These are phyloP conservation scores for Periophthalmus modestus DNA, from an alignment of 2,113 vertebrate genomes.

Conservation along the genomic window DNA sequence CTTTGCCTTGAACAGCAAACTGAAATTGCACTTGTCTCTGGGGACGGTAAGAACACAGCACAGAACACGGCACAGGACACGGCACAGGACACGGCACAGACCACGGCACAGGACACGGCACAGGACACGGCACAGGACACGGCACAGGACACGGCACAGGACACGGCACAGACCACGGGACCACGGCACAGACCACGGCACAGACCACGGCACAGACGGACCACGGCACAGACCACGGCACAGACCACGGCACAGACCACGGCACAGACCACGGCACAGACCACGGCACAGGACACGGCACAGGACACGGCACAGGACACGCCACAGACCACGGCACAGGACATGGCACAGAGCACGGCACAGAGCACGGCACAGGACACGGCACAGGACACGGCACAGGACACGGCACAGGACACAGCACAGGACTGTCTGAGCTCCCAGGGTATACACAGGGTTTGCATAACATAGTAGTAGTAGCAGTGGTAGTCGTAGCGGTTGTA, in stretches of 20 bases:
- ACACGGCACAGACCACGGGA: no score
- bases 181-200: conserved; percentile 1
- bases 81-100: background rate
- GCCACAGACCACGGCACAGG: no score
- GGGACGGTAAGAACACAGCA: conserved; percentile 1
- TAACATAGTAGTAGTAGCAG: no score
- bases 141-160: background rate
- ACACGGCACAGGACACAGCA: background rate
- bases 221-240: background rate
- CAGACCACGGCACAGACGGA: background rate
- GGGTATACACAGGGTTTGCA: background rate
- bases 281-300: conserved; percentile 1
- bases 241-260: background rate
- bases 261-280: background rate
- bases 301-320: background rate
- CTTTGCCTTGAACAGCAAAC: conserved; percentile 7
- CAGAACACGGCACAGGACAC: background rate
- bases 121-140: background rate
- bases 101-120: background rate
- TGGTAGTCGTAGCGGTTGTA: no score
- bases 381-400: conserved; percentile 1
- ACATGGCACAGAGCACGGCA: conserved; percentile 1
- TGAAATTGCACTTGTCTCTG: background rate
- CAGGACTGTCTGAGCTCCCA: background rate
- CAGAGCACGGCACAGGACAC: background rate